Evolutionary conservation across 1,140 invertebrate genomes (phyloP).

Genomic region (Ditylenchus dipsaci): DNA sequence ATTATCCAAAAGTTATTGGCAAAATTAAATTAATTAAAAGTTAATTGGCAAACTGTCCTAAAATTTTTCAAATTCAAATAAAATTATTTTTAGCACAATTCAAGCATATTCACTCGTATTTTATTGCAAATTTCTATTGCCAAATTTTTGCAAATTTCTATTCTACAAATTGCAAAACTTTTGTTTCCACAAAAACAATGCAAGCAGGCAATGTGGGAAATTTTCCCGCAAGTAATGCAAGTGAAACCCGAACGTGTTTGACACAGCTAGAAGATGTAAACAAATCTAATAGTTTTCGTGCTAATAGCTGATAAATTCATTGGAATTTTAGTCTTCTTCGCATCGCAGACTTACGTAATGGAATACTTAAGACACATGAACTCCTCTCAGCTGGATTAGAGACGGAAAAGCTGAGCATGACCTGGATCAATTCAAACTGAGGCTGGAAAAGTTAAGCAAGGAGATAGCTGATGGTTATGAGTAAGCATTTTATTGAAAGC

Average conservation of each 20-base stretch:
- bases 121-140: too few relatives aligned
- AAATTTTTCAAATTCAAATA: too few relatives aligned
- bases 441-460: slow-evolving; percentile 8
- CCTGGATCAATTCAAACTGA: slow-evolving; percentile 1
- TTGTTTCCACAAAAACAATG: too few relatives aligned
- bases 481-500: slow-evolving; percentile 11
- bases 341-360: neutral
- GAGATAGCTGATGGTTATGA: slow-evolving; percentile 24
- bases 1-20: too few relatives aligned
- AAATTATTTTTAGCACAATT: too few relatives aligned
- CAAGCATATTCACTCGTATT: too few relatives aligned
- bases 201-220: neutral
- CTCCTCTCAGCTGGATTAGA: neutral
- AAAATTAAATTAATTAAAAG: too few relatives aligned
- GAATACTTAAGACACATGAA: neutral
- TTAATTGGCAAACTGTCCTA: too few relatives aligned
- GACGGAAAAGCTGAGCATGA: neutral
- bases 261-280: neutral
- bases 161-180: too few relatives aligned
- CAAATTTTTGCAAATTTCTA: too few relatives aligned
- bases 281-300: neutral
- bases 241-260: neutral
- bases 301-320: neutral
- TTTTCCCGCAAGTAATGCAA: neutral
- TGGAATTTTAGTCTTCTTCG: neutral